Evolutionary conservation across 2,797 vertebrate genomes (phyloP).

Genomic region (Ibycter americanus): DNA sequence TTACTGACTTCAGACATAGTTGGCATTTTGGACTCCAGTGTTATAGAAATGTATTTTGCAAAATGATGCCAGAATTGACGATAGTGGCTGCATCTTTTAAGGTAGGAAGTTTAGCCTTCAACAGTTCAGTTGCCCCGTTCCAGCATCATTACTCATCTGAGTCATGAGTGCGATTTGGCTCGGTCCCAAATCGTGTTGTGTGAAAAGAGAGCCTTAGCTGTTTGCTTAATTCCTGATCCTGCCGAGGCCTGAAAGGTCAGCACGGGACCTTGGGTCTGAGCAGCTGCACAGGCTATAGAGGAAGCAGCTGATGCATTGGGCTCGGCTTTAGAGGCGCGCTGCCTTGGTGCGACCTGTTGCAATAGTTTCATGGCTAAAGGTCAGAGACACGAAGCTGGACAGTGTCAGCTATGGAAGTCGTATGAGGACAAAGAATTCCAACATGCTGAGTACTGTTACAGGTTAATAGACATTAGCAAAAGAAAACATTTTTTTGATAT

Average conservation of each 20-base stretch:
- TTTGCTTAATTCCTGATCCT: background rate
- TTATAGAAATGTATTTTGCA: background rate
- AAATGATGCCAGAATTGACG: background rate
- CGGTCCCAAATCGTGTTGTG: background rate
- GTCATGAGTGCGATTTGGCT: constrained; percentile 10
- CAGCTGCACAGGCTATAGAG: background rate
- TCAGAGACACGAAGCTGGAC: background rate
- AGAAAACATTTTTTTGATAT: background rate
- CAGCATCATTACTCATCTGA: background rate
- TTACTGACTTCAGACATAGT: background rate
- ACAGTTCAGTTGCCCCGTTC: background rate
- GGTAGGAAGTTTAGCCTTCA: background rate
- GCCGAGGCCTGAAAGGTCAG: background rate
- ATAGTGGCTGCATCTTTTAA: background rate
- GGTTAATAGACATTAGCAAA: background rate
- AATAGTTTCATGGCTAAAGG: background rate
- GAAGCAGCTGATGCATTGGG: background rate
- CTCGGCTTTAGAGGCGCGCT: background rate
- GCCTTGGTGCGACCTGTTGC: background rate
- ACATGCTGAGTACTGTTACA: background rate
- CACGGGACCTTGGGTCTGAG: background rate
- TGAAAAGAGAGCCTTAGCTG: background rate
- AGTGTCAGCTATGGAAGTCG: background rate
- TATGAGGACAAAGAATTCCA: background rate
- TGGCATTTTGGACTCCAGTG: background rate